Evolutionary conservation across 2,888 invertebrate species (phyloP), one percentile per base, ranked within the genome.

Genomic region (Clistopyga incitator): DNA sequence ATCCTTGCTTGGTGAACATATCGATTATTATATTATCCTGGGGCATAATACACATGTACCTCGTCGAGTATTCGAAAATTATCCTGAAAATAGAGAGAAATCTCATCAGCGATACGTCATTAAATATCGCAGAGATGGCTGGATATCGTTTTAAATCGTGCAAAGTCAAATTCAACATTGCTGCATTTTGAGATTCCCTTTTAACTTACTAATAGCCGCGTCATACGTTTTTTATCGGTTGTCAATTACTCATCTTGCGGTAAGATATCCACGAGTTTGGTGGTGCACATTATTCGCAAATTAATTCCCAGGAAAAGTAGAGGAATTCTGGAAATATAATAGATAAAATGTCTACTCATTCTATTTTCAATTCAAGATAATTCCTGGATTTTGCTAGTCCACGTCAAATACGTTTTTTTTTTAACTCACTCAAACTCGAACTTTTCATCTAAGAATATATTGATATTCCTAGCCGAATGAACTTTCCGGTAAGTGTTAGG

Each of bases 21-120:
- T 81, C 84, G 78, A 84, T 75, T 81, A 81, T 79, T 78, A 81
- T 75, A 84, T 84, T 84, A 84, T 81, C 78, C 80, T 72, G 50
- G 38, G 45, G 78, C 65, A 65, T 59, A 81, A 78, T n/a, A n/a
- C 81, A 75, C 80, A 75, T 84, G 78, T 81, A 84, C 25, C 81
- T 29, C 20, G 65, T n/a, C 52, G 42, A 78, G 64, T 71, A 75
- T 75, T 78, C 54, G 70, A 78, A 78, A 84, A 84, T 84, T 78
- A 81, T 78, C 81, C 81, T 20, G 42, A 50, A 81, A 81, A 78
- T 78, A 20, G 78, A 56, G 64, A 50, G 56, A 38, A 47, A 59
- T 50, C 13, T 8, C 29, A n/a, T 8, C 29, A n/a, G 67, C 47
- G 72, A 72, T 59, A 59, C n/a, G 56, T 79, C 72, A 83, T 83